phyloP scores from a whole-genome alignment of 2,797 vertebrate genomes.

The Tangara arthus region DNA sequence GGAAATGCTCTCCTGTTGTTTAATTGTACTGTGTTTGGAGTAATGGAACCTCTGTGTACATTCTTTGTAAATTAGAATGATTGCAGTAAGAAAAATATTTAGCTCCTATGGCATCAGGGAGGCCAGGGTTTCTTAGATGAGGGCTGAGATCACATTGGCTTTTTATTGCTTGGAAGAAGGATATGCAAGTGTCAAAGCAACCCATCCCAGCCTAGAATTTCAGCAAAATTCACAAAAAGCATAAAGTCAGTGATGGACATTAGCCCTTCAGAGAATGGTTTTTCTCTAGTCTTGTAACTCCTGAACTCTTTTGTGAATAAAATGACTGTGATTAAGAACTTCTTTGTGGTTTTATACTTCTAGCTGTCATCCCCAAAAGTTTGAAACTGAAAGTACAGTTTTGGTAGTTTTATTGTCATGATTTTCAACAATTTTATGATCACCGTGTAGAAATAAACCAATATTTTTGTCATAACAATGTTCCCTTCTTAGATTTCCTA shows the following conservation, averaged over 20 bases:
- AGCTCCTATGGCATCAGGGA: slow-evolving; percentile 27
- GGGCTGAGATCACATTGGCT: neutral
- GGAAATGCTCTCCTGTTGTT: slow-evolving; percentile 52
- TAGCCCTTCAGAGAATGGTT: neutral
- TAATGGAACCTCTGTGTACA: slow-evolving; percentile 54
- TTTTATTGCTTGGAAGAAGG: neutral
- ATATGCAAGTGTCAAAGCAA: neutral
- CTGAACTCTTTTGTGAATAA: neutral
- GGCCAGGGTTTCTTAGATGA: neutral
- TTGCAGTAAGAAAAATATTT: slow-evolving; percentile 59
- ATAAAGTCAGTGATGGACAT: neutral
- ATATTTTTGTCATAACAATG: neutral
- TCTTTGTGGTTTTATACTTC: neutral
- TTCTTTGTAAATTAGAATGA: slow-evolving; percentile 53
- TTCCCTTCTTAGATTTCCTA: neutral
- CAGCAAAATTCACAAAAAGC: neutral
- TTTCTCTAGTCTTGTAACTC: neutral
- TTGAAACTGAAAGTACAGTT: neutral
- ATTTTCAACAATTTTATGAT: neutral
- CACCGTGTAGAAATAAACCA: neutral
- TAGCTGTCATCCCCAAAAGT: neutral
- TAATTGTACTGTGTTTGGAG: slow-evolving; percentile 56
- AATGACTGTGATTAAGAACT: neutral
- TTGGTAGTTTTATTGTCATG: neutral
- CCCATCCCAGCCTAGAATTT: neutral